These are phyloP conservation scores for Amazona vittata DNA, from an alignment of 2,113 vertebrate species.

Conservation along the genomic window DNA sequence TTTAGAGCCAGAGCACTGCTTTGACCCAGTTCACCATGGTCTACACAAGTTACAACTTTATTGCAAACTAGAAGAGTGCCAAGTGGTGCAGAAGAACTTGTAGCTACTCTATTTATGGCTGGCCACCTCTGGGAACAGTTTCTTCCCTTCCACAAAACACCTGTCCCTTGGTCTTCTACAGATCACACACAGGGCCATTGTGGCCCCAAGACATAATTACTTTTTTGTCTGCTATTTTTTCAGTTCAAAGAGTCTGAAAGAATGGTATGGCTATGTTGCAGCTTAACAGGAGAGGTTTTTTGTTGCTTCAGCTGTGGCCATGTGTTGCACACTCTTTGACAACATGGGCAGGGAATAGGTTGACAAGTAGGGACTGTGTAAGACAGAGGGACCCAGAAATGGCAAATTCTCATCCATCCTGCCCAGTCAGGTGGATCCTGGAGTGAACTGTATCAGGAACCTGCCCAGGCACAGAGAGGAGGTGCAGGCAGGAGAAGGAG, in stretches of 20 bases:
- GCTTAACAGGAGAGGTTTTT: not conserved
- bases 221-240: not conserved
- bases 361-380: not conserved
- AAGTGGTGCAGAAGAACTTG: not conserved
- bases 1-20: not conserved
- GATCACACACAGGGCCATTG: not conserved
- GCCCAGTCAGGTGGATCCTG: not conserved
- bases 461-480: not conserved
- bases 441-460: not conserved
- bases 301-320: not conserved
- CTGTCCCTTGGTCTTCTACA: not conserved
- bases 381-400: not conserved
- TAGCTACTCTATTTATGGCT: not conserved
- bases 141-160: not conserved
- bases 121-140: not conserved
- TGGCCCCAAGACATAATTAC: not conserved
- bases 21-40: not conserved
- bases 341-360: not conserved
- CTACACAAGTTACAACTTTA: not conserved
- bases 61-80: not conserved
- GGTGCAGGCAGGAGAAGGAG: not conserved
- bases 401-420: not conserved
- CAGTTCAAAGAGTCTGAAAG: not conserved
- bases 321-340: fast-evolving
- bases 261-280: not conserved